A percentile compares a stretch with the other conserved stretches of the same genome.
phyloP scores from a whole-genome alignment of 2,888 invertebrate genomes.

The Parochlus steinenii region DNA sequence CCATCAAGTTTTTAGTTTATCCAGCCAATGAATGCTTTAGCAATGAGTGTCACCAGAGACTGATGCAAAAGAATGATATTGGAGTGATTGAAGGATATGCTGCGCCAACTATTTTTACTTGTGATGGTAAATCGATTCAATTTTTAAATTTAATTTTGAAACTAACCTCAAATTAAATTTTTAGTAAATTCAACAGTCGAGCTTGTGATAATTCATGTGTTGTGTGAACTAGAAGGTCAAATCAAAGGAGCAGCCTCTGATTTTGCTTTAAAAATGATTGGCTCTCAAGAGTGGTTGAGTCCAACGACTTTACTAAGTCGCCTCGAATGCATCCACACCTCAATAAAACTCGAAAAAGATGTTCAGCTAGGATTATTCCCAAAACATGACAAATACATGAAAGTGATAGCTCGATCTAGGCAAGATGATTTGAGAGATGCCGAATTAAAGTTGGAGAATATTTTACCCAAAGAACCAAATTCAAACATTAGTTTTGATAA shows the following conservation, averaged over 20 bases:
- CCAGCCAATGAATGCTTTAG: constrained; percentile 29
- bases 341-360: constrained; percentile 83
- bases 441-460: constrained; percentile 58
- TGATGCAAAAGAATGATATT: constrained; percentile 34
- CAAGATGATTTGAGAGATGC: constrained; percentile 65
- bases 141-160: constrained; percentile 9
- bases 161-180: constrained; percentile 20
- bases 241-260: constrained; percentile 45
- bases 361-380: constrained; percentile 50
- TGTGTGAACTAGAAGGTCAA: constrained; percentile 63
- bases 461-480: constrained; percentile 57
- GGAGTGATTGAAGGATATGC: constrained; percentile 28
- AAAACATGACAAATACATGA: constrained; percentile 46
- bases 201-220: constrained; percentile 69
- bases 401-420: constrained; percentile 59
- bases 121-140: constrained; percentile 55
- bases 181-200: constrained; percentile 74
- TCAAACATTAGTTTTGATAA: constrained; percentile 66
- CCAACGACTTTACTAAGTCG: constrained; percentile 70
- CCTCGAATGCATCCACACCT: constrained; percentile 85
- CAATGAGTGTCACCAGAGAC: constrained; percentile 5
- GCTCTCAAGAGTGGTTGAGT: constrained; percentile 75
- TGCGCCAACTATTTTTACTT: constrained; percentile 73
- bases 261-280: constrained; percentile 50
- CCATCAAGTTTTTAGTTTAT: constrained; percentile 77